A percentile compares a stretch with the other conserved stretches of the same genome.
phyloP scores from a whole-genome alignment of 2,113 vertebrate genomes.

The Dinomys branickii region DNA sequence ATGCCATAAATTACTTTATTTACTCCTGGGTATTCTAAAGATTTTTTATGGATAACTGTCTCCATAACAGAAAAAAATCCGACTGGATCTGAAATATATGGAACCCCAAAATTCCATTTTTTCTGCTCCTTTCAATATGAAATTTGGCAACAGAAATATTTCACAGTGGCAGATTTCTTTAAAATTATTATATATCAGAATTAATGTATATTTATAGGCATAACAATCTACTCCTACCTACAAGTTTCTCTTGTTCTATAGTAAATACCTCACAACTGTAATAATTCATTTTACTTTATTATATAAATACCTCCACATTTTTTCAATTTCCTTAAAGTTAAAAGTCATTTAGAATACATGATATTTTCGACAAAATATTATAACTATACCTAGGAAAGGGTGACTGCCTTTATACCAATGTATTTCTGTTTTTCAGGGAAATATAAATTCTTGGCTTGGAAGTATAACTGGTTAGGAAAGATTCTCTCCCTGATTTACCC shows the following conservation, averaged over 20 bases:
- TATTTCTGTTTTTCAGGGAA: neutral
- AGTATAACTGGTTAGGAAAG: neutral
- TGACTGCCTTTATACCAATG: neutral
- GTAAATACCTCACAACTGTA: constrained; percentile 16
- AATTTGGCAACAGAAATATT: neutral
- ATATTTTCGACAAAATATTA: neutral
- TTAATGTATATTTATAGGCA: neutral
- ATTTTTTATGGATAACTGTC: neutral
- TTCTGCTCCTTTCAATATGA: neutral
- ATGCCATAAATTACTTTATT: neutral
- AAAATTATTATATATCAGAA: constrained; percentile 17
- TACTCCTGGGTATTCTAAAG: neutral
- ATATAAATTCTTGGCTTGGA: neutral
- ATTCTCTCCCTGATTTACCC: neutral
- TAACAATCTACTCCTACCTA: neutral
- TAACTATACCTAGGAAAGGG: neutral
- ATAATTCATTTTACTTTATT: constrained; percentile 43
- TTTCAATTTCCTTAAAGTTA: constrained; percentile 21
- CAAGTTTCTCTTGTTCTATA: neutral
- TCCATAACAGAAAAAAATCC: neutral
- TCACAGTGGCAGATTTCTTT: neutral
- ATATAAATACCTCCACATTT: neutral
- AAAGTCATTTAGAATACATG: neutral
- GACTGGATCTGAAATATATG: neutral
- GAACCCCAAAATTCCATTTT: neutral